A percentile compares a stretch with the other conserved stretches of the same genome.
Evolutionary conservation across 1,140 invertebrate genomes (phyloP).

Genomic region (Artemia franciscana): DNA sequence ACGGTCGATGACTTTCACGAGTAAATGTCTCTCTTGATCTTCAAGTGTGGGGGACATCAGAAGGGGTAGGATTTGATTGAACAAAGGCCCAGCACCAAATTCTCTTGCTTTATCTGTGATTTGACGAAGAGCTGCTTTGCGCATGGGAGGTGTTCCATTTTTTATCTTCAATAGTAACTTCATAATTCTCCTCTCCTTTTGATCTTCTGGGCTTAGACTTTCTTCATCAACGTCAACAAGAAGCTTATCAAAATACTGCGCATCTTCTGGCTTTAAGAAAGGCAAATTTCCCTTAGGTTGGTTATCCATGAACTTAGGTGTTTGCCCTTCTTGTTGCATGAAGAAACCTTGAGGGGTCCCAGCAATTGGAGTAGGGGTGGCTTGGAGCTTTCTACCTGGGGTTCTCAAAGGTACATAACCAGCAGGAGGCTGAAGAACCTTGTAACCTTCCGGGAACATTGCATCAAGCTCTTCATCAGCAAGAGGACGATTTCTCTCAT

Average conservation of each 20-base stretch:
- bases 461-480: conserved; percentile 91
- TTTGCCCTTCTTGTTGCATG: conserved; percentile 68
- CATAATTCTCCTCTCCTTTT: conserved; percentile 98
- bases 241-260: conserved; percentile 98
- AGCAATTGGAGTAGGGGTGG: conserved; percentile 82
- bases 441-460: conserved; percentile 94
- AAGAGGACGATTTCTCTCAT: conserved; percentile 84
- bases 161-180: conserved; percentile 94
- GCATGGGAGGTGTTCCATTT: conserved; percentile 97
- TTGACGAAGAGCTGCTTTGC: conserved; percentile 87
- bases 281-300: conserved; percentile 93
- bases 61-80: conserved; percentile 94
- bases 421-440: conserved; percentile 81
- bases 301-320: conserved; percentile 72
- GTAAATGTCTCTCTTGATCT: conserved; percentile 93
- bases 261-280: conserved; percentile 98
- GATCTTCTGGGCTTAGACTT: conserved; percentile 75
- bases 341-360: conserved; percentile 77
- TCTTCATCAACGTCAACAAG: conserved; percentile 95
- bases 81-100: conserved; percentile 91
- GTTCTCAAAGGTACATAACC: conserved; percentile 91
- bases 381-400: conserved; percentile 83
- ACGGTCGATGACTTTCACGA: conserved; percentile 98
- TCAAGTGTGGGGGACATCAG: conserved; percentile 98
- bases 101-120: conserved; percentile 97